phyloP scores from a whole-genome alignment of 2,797 vertebrate genomes.

The Lacerta bilineata region DNA sequence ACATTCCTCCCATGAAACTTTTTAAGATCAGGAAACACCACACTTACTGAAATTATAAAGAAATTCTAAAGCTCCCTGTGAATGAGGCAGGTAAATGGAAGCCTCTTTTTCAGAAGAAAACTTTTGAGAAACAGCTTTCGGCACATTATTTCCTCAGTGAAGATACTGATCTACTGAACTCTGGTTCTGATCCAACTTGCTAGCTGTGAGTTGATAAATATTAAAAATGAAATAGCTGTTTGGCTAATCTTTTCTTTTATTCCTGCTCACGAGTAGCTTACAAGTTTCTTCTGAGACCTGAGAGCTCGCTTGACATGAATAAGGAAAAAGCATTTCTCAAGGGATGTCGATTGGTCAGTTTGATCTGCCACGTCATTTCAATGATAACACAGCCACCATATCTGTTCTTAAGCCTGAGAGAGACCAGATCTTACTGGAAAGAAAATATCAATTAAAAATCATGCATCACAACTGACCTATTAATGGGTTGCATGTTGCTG shows the following conservation, averaged over 20 bases:
- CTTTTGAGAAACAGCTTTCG: too few species aligned
- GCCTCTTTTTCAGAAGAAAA: too few species aligned
- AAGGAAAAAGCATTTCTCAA: neutral
- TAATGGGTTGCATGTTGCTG: neutral
- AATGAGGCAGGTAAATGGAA: too few species aligned
- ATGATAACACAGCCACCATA: conserved; percentile 27
- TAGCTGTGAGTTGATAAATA: neutral
- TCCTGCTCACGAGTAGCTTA: neutral
- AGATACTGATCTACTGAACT: neutral
- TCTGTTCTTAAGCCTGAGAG: neutral
- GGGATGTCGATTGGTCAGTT: conserved; percentile 13
- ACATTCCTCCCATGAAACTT: too few species aligned
- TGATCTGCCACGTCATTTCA: neutral
- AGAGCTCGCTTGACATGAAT: neutral
- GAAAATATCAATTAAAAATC: neutral
- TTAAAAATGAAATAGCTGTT: neutral
- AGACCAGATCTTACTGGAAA: neutral
- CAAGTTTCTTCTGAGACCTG: neutral
- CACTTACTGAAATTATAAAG: too few species aligned
- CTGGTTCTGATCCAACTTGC: neutral
- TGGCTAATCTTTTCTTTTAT: neutral
- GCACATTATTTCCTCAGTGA: neutral
- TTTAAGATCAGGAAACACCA: too few species aligned
- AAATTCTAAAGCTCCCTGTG: too few species aligned
- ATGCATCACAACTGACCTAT: neutral